Conservation (phyloP, 2,797 vertebrate genomes). For the Acrossocheilus fasciatus region DNA sequence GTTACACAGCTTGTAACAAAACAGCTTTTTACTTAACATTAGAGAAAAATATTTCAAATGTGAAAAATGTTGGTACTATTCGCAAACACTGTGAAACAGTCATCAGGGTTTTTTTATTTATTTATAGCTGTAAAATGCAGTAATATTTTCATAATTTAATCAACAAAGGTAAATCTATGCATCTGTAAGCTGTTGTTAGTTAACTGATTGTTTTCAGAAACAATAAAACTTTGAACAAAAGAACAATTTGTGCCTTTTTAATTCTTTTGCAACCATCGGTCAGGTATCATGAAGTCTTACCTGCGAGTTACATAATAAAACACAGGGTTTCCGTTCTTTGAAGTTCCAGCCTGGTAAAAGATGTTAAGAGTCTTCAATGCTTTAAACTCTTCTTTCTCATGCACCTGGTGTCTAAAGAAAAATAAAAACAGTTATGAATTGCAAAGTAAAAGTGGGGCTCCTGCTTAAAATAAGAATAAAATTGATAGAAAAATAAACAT, state of each 20-base stretch:
- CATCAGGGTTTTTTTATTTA: no score
- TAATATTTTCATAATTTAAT: neutral
- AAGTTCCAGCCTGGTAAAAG: constrained; percentile 98
- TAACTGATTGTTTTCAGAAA: neutral
- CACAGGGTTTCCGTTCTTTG: constrained; percentile 94
- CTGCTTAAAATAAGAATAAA: neutral
- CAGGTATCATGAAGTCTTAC: constrained; percentile 71
- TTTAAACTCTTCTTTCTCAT: constrained; percentile 98
- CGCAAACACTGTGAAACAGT: neutral
- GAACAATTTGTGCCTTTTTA: neutral
- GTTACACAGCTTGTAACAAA: neutral
- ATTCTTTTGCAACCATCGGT: neutral
- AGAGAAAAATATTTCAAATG: neutral
- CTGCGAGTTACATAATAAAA: constrained; percentile 98
- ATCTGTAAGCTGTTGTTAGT: neutral
- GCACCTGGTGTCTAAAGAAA: constrained; percentile 89
- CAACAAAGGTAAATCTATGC: constrained; percentile 1
- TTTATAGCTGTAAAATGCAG: neutral
- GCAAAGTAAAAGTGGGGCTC: neutral
- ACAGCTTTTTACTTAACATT: neutral
- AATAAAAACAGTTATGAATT: neutral
- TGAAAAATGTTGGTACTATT: neutral
- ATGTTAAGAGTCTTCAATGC: constrained; percentile 97
- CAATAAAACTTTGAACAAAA: constrained; percentile 5
- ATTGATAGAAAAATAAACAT: neutral